Conservation (phyloP, 2,113 vertebrate species). For the Eublepharis macularius region DNA sequence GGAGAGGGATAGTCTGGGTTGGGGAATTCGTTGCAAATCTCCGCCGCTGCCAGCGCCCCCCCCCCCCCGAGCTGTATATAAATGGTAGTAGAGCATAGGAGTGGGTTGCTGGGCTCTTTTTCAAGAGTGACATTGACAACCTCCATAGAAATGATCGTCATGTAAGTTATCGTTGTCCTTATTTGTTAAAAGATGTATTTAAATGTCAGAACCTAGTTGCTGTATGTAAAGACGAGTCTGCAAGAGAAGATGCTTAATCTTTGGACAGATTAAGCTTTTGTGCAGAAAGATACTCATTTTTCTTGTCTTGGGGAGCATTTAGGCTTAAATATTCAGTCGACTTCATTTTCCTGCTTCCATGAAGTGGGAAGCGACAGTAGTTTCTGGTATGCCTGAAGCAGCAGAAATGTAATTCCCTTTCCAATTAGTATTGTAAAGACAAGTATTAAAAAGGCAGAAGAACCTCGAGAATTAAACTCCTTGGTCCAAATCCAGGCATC, state of each 20-base stretch:
- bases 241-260: not conserved
- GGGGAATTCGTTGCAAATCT: too few relatives aligned
- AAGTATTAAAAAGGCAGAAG: slow-evolving; percentile 52
- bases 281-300: slow-evolving; percentile 62
- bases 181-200: too few relatives aligned
- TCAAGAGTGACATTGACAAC: too few relatives aligned
- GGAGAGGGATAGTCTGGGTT: too few relatives aligned
- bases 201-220: too few relatives aligned
- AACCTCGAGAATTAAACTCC: slow-evolving; percentile 54
- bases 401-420: slow-evolving; percentile 64
- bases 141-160: too few relatives aligned
- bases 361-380: slow-evolving; percentile 46
- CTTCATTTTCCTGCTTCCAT: not conserved
- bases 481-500: slow-evolving; percentile 62
- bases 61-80: too few relatives aligned
- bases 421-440: slow-evolving; percentile 54
- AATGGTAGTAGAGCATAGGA: too few relatives aligned
- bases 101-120: too few relatives aligned
- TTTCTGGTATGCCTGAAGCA: slow-evolving; percentile 64
- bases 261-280: slow-evolving; percentile 53
- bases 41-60: too few relatives aligned
- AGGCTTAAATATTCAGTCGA: not conserved
- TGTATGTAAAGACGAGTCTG: too few relatives aligned
- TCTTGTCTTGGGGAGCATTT: slow-evolving; percentile 61
- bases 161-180: too few relatives aligned